These are phyloP conservation scores for Seriola aureovittata DNA, from an alignment of 2,113 vertebrate species.

Conservation along the genomic window DNA sequence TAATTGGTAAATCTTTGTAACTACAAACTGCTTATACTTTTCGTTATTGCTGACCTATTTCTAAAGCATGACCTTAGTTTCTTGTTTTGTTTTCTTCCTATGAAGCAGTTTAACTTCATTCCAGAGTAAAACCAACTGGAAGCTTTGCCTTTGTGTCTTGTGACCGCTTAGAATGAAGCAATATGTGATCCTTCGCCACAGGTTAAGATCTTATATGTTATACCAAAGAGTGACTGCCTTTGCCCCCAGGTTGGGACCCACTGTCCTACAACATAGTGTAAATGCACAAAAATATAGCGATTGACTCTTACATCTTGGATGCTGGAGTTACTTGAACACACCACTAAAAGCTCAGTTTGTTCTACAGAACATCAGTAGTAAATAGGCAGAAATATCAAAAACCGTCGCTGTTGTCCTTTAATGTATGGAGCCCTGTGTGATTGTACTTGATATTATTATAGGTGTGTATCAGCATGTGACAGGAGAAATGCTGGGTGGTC, in stretches of 20 bases:
- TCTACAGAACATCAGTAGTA: not conserved
- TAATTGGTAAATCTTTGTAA: not conserved
- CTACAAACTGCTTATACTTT: not conserved
- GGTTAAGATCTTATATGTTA: too few relatives aligned
- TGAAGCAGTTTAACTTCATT: not conserved
- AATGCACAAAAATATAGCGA: not conserved
- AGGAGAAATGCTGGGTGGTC: constrained; percentile 89
- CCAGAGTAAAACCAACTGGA: not conserved
- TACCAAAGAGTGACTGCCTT: too few relatives aligned
- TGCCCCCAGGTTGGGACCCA: not conserved
- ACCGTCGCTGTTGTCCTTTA: not conserved
- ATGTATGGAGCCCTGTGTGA: not conserved
- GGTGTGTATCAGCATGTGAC: constrained; percentile 92
- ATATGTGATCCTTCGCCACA: not conserved
- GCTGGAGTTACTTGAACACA: not conserved
- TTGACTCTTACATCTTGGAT: not conserved
- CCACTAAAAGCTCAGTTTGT: not conserved
- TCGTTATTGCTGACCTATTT: not conserved
- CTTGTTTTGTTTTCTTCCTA: not conserved
- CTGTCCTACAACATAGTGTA: not conserved
- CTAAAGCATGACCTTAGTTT: not conserved
- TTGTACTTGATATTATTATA: constrained; percentile 52
- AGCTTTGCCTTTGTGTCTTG: not conserved
- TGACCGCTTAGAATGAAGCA: not conserved
- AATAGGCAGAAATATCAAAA: not conserved